Evolutionary conservation across 2,888 invertebrate species (phyloP), one percentile per base, ranked within the genome.

Genomic region (Netelia fuscicornis): DNA sequence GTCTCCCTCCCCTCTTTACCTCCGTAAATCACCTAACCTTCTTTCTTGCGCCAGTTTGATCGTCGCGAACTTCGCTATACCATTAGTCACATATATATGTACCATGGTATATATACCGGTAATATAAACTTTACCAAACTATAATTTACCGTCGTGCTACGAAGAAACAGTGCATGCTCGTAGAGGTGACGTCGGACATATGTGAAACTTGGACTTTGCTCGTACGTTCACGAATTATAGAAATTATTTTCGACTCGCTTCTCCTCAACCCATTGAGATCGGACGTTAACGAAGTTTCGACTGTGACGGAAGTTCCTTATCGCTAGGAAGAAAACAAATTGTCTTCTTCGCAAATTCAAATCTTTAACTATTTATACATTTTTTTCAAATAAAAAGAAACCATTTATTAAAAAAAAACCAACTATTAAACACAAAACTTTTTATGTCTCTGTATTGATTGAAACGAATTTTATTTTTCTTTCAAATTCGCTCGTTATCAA

Each of bases 11-110:
- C 58, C 17, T 58, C 20, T 1, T 54, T 54, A 25, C 48, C 68
- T 30, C 30, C 56, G 23, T 13, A 65, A 77, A 81, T 81, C 85
- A 87, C 86, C 88, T 90, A 91, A 89, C 91, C 91, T 91, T 91
- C 90, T 91, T 91, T 90, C 89, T 87, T 86, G 87, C 88, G 77
- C 72, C 74, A 76, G 52, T 58, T 78, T 81, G 82, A 87, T 86
- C 67, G 77, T 65, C 79, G 72, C 64, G 62, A 64, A 74, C 64
- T 70, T 78, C 42, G 58, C 67, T 62, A 60, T 80, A 44, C 62
- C 54, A 81, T 78, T 81, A 78, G 74, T 54, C 56, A 68, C 62
- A 64, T 60, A 44, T 23, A 44, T 11, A 56, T 56, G 25, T 25
- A 37, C 48, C 17, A n/a, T 0, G 68, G 68, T 44, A 70, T 58